phyloP scores from a whole-genome alignment of 2,888 invertebrate genomes.

The Anoncus sp. region DNA sequence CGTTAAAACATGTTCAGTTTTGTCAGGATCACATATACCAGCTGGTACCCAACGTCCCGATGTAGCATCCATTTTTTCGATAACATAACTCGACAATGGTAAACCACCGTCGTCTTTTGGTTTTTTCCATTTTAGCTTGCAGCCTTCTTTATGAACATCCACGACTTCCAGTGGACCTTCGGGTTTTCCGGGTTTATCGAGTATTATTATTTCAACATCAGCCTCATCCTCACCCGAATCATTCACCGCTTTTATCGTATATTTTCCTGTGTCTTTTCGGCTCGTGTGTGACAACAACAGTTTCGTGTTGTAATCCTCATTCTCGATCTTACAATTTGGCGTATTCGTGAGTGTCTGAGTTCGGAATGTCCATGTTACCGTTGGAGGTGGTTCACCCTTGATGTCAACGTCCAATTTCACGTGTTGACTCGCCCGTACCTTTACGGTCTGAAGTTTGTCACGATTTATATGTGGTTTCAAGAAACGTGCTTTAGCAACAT shows the following conservation, averaged over 20 bases:
- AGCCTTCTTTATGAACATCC: constrained; percentile 97
- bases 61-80: constrained; percentile 97
- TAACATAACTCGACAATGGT: constrained; percentile 94
- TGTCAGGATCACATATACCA: constrained; percentile 92
- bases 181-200: constrained; percentile 94
- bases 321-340: constrained; percentile 90
- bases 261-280: constrained; percentile 95
- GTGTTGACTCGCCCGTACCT: constrained; percentile 95
- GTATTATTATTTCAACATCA: constrained; percentile 94
- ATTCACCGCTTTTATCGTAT: constrained; percentile 96
- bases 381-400: constrained; percentile 98
- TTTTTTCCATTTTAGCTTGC: constrained; percentile 96
- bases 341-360: constrained; percentile 88
- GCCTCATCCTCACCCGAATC: constrained; percentile 97
- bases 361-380: constrained; percentile 91
- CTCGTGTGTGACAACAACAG: constrained; percentile 91
- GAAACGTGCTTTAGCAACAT: constrained; percentile 94
- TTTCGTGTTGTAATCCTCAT: constrained; percentile 96
- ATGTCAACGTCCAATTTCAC: constrained; percentile 97
- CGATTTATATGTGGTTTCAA: constrained; percentile 98
- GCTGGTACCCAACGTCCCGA: constrained; percentile 96
- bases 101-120: constrained; percentile 98
- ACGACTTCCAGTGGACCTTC: constrained; percentile 96
- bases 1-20: constrained; percentile 92
- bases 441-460: constrained; percentile 94